Percentiles rank a stretch among this genome's conserved stretches.
These are phyloP conservation scores for Drosophila pseudotakahashii DNA, from an alignment of 2,888 invertebrate genomes.

Conservation along the genomic window DNA sequence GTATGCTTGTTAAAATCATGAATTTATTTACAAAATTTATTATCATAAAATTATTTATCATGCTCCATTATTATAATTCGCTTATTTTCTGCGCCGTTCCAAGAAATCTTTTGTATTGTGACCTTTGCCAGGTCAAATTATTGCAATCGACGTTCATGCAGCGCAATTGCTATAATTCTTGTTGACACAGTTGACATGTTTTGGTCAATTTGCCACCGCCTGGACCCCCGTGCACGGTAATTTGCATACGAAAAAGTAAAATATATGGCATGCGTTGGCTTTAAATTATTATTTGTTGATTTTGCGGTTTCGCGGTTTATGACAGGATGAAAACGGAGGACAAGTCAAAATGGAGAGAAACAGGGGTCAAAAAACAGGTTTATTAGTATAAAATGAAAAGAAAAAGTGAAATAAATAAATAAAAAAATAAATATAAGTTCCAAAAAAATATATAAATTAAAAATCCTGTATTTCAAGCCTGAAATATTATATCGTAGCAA, in stretches of 20 bases:
- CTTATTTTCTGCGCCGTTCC: background rate
- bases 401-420: no score
- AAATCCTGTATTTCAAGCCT: no score
- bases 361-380: no score
- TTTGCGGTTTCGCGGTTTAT: constrained; percentile 15
- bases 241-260: constrained; percentile 44
- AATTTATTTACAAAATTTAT: no score
- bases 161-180: constrained; percentile 32
- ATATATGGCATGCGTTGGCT: constrained; percentile 22
- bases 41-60: no score
- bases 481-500: no score
- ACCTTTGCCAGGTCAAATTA: constrained; percentile 28
- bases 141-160: constrained; percentile 11
- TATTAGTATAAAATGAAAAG: no score
- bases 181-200: constrained; percentile 38
- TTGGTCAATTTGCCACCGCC: constrained; percentile 28
- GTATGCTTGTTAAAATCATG: no score
- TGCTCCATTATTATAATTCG: no score
- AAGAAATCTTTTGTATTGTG: background rate
- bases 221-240: constrained; percentile 26
- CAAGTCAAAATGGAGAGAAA: no score
- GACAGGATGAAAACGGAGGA: background rate
- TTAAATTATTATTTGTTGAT: constrained; percentile 47
- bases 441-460: no score
- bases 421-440: no score